Conservation (phyloP, 2,113 vertebrate genomes). For the Sinocyclocheilus rhinocerous region DNA sequence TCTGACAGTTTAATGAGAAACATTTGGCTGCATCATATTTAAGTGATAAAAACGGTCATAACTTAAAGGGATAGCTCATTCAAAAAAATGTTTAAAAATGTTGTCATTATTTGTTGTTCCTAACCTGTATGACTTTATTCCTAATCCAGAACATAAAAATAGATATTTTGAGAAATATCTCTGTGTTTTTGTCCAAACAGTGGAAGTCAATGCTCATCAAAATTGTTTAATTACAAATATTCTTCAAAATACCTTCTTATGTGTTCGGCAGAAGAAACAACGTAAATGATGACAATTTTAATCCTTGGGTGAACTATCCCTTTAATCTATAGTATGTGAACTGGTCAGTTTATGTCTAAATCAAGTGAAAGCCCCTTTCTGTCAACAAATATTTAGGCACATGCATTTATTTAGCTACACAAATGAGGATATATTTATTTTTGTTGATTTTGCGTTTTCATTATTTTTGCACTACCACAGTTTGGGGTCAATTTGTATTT, state of each 20-base stretch:
- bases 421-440: neutral
- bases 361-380: too few species aligned
- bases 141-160: neutral
- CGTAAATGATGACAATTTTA: neutral
- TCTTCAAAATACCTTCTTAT: too few species aligned
- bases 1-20: constrained; percentile 6
- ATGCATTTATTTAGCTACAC: neutral
- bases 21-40: neutral
- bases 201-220: neutral
- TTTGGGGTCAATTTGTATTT: too few species aligned
- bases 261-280: neutral
- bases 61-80: neutral
- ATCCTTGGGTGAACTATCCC: neutral
- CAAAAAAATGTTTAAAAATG: neutral
- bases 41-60: neutral
- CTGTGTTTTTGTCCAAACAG: neutral
- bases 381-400: too few species aligned
- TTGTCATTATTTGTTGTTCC: neutral
- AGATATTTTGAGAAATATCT: neutral
- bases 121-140: neutral
- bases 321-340: too few species aligned
- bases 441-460: neutral
- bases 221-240: too few species aligned
- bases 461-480: neutral
- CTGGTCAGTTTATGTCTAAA: too few species aligned